Base-by-base conservation (phyloP, 2,888 invertebrate genomes). In the Limnephilus marmoratus region DNA sequence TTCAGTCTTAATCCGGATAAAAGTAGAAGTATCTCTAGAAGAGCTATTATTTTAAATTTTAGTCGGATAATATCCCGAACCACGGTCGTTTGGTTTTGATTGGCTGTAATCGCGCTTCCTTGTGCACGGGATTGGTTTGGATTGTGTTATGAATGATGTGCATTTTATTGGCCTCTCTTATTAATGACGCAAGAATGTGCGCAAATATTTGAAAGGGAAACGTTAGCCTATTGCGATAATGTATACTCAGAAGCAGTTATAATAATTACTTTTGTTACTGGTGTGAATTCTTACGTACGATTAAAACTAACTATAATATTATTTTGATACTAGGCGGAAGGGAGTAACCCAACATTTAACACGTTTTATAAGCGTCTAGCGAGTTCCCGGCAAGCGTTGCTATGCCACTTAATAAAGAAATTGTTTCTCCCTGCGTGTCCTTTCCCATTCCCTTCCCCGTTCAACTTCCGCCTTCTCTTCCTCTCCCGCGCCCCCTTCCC, bases 141-240 rank as follows among this genome's bases (percentile, higher is more conserved):
- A 24, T 24, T 68, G 24, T 68, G 68, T n/a, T 68, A 68, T 68
- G 68, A 68, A 9, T 68, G 68, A 9, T 68, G 68, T 68, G 68
- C 68, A n/a, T 68, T 68, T 68, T 68, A 68, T 68, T 68, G 68
- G 68, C 68, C 68, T 68, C 68, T 68, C 68, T 68, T 68, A 68
- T 68, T 68, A 68, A 68, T 68, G 68, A 68, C 68, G 68, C 68
- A 68, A 68, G 68, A 68, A 68, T 68, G 68, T 68, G 68, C 68
- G n/a, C 68, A 68, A 68, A 68, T 68, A 68, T 68, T 68, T 68
- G 68, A 68, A 68, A 68, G 68, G 68, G 68, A 68, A 68, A 68
- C 68, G 68, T 68, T 68, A 68, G 68, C 68, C 68, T 68, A n/a
- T 68, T 68, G 68, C 24, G n/a, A 68, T 68, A 18, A 53, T 53